Percentiles rank a stretch among this genome's conserved stretches.
Evolutionary conservation across 2,113 vertebrate species (phyloP).

Genomic region (Natator depressus): DNA sequence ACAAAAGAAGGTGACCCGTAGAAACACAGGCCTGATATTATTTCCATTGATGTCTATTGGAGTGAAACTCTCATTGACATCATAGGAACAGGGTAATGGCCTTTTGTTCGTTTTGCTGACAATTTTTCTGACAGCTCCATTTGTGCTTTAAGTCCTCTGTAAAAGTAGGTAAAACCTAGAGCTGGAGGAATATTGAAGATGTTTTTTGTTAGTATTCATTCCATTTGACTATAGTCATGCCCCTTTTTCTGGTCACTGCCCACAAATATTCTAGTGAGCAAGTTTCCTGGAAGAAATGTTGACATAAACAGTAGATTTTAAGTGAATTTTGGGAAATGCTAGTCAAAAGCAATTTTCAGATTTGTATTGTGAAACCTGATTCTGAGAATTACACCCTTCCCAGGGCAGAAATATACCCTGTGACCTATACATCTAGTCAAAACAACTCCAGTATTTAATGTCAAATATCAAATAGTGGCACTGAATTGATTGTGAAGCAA

Average conservation of each 20-base stretch:
- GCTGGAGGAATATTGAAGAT: not conserved
- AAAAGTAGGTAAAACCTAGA: not conserved
- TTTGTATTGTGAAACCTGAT: not conserved
- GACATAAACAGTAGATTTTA: not conserved
- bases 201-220: not conserved
- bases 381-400: not conserved
- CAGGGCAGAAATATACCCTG: accelerated
- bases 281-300: slow-evolving; percentile 28
- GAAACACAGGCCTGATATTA: not conserved
- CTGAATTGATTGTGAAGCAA: accelerated
- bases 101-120: accelerated
- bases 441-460: not conserved
- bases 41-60: not conserved
- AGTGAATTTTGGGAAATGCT: not conserved
- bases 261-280: slow-evolving; percentile 12
- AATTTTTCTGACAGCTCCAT: not conserved
- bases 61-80: not conserved
- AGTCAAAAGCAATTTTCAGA: not conserved
- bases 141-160: not conserved
- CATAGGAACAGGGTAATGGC: not conserved
- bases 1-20: not conserved
- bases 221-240: not conserved
- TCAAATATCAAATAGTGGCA: not conserved
- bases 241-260: not conserved
- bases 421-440: not conserved